phyloP scores from a whole-genome alignment of 2,113 vertebrate species.

The Chinchilla lanigera region DNA sequence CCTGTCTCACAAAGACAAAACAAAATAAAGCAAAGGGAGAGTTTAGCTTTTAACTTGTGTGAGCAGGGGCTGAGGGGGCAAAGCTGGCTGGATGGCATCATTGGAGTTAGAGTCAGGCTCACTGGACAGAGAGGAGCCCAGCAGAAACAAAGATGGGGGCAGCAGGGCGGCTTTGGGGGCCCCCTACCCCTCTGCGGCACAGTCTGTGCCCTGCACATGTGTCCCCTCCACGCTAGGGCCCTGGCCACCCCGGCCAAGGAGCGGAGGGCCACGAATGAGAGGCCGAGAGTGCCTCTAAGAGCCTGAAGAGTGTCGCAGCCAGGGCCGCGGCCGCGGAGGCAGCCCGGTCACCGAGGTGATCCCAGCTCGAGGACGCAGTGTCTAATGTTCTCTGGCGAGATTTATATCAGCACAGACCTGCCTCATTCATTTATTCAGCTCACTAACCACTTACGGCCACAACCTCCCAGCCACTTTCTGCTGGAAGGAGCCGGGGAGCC shows the following conservation, averaged over 20 bases:
- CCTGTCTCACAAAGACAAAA: neutral
- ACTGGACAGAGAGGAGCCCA: neutral
- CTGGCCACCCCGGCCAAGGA: neutral
- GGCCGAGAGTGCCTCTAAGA: slow-evolving; percentile 77
- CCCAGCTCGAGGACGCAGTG: slow-evolving; percentile 84
- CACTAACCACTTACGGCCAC: slow-evolving; percentile 77
- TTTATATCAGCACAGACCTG: slow-evolving; percentile 83
- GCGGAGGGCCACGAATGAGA: slow-evolving; percentile 9
- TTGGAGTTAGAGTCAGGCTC: neutral
- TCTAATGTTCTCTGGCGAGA: slow-evolving; percentile 84
- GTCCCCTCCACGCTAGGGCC: neutral
- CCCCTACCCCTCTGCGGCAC: fast-evolving
- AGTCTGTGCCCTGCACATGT: too few species aligned
- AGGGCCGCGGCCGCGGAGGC: slow-evolving; percentile 80
- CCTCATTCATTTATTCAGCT: slow-evolving; percentile 84
- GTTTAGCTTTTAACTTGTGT: neutral
- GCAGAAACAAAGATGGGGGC: neutral
- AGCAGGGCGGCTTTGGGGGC: neutral
- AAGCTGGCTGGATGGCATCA: neutral
- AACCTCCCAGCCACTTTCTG: neutral
- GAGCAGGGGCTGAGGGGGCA: neutral
- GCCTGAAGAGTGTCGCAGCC: slow-evolving; percentile 84
- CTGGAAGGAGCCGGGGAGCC: neutral
- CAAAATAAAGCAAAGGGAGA: neutral
- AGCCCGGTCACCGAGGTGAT: slow-evolving; percentile 85